Evolutionary conservation across 2,797 vertebrate genomes (phyloP).

Genomic region (Propithecus perrieri): DNA sequence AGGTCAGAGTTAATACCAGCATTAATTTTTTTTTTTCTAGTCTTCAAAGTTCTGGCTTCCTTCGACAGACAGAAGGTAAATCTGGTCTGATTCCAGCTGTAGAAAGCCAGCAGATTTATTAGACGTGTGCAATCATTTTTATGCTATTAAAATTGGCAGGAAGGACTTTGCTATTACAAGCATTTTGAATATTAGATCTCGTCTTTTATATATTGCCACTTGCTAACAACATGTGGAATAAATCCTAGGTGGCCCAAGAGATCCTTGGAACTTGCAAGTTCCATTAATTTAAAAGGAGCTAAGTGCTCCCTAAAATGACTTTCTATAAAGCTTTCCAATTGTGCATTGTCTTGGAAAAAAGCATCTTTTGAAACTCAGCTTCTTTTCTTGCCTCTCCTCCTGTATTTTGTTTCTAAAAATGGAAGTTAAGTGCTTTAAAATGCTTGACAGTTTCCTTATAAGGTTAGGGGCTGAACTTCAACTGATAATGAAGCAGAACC

Average conservation of each 20-base stretch:
- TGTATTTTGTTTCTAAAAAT: neutral
- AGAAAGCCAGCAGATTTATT: slow-evolving; percentile 75
- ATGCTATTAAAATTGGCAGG: slow-evolving; percentile 77
- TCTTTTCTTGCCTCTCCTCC: neutral
- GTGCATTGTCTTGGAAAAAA: slow-evolving; percentile 6
- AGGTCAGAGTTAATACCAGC: slow-evolving; percentile 49
- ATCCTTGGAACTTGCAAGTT: slow-evolving; percentile 66
- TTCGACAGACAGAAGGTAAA: slow-evolving; percentile 74
- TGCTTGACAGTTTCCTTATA: neutral
- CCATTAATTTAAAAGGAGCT: slow-evolving; percentile 66
- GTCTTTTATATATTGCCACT: slow-evolving; percentile 68
- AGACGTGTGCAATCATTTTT: slow-evolving; percentile 62
- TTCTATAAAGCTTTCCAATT: slow-evolving; percentile 63
- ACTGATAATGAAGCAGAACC: neutral
- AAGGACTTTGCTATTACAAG: slow-evolving; percentile 70
- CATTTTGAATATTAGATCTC: slow-evolving; percentile 70
- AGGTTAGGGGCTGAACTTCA: neutral
- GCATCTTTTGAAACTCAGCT: slow-evolving; percentile 18
- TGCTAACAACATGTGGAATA: slow-evolving; percentile 71
- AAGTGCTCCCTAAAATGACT: slow-evolving; percentile 60
- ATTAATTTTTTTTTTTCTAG: neutral
- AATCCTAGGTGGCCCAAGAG: slow-evolving; percentile 69
- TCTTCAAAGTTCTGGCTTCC: slow-evolving; percentile 67
- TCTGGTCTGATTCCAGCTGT: slow-evolving; percentile 70
- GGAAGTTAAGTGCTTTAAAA: neutral